These are phyloP conservation scores for Drymodes brunneopygia DNA, from an alignment of 2,113 vertebrate species.

Conservation along the genomic window DNA sequence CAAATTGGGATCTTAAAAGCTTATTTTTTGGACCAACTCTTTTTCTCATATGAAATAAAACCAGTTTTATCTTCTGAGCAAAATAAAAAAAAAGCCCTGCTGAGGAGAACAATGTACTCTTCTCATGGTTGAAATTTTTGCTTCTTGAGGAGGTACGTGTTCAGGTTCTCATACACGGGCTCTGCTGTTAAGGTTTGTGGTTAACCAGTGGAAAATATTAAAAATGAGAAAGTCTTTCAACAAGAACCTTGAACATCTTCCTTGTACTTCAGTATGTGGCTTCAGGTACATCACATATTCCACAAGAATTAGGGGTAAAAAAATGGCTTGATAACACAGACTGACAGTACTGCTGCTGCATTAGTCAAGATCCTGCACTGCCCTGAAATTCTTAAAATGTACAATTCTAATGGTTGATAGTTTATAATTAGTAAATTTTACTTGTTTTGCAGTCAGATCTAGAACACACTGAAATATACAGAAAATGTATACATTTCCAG, in stretches of 20 bases:
- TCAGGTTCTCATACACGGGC: neutral
- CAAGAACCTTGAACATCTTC: neutral
- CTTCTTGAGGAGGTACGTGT: neutral
- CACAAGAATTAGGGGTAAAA: neutral
- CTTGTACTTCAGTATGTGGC: neutral
- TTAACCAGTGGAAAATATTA: conserved; percentile 36
- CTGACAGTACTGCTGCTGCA: neutral
- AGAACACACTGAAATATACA: neutral
- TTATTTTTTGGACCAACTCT: neutral
- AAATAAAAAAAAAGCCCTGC: neutral
- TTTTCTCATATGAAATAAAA: neutral
- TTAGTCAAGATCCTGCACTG: neutral
- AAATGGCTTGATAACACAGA: neutral
- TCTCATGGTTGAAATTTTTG: neutral
- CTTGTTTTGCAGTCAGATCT: neutral
- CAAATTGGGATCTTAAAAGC: neutral
- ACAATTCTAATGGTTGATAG: neutral
- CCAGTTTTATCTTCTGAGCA: neutral
- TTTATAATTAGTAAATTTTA: neutral
- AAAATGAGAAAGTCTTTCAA: neutral
- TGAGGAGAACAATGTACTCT: neutral
- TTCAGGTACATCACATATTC: neutral
- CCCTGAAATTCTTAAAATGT: neutral
- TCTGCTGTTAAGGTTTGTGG: neutral
- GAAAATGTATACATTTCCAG: neutral